Evolutionary conservation across 2,797 vertebrate species (phyloP).

Genomic region (Rhodeus uyekii): DNA sequence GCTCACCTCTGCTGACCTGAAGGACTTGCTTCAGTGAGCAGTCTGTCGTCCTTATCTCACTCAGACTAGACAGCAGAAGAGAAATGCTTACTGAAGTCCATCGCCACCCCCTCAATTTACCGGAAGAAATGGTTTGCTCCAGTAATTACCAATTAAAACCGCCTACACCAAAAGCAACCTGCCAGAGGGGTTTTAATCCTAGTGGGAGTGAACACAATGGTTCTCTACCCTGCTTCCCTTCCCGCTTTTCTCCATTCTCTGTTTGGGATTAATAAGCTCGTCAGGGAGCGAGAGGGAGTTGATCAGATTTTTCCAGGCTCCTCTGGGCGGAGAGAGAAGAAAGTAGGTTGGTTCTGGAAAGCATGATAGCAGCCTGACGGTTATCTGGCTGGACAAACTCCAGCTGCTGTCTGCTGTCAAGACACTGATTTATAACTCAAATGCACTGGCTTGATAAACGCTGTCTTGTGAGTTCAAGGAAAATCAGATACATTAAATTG

Average conservation of each 20-base stretch:
- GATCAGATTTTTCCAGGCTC: conserved; percentile 71
- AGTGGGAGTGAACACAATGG: conserved; percentile 42
- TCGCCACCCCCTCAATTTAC: conserved; percentile 23
- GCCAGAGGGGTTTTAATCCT: conserved; percentile 55
- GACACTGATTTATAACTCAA: conserved; percentile 23
- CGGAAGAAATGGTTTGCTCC: conserved; percentile 60
- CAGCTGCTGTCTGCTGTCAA: too few relatives aligned
- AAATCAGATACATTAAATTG: neutral
- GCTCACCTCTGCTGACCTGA: conserved; percentile 60
- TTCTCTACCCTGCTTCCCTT: conserved; percentile 1
- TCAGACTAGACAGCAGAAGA: conserved; percentile 55
- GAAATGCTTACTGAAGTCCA: conserved; percentile 59
- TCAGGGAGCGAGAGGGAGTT: conserved; percentile 66
- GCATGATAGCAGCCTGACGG: neutral
- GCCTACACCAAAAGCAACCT: conserved; percentile 60
- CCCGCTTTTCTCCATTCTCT: conserved; percentile 56
- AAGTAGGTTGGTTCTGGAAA: conserved; percentile 29
- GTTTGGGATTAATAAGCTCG: conserved; percentile 69
- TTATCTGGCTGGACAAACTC: neutral
- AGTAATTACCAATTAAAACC: conserved; percentile 69
- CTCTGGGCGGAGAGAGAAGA: conserved; percentile 49
- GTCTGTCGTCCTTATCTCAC: conserved; percentile 56
- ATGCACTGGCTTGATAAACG: conserved; percentile 6
- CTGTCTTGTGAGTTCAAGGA: neutral
- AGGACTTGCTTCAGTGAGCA: conserved; percentile 67